Evolutionary conservation across 2,113 vertebrate species (phyloP), one percentile per base, ranked within the genome.

Genomic region (Callionymus lyra): DNA sequence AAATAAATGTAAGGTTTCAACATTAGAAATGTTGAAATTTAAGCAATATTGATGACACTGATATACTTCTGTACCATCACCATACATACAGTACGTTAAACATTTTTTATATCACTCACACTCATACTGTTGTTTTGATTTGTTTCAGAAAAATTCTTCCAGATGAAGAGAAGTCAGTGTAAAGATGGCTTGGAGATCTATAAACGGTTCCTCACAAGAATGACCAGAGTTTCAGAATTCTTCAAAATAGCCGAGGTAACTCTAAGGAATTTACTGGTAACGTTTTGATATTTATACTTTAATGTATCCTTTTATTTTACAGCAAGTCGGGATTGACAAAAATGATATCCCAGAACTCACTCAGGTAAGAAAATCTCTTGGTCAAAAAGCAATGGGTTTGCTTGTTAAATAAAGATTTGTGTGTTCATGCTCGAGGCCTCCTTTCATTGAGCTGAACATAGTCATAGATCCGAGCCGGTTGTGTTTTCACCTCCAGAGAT

Each of bases 301-400:
- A 27, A 27, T 27, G 21, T 52, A 80, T 61, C 51, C 54, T 82
- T 65, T 68, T 48, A 59, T 72, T 73, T 65, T 52, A 65, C 85
- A 99, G 95, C 92, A 97, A 93, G 88, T 99, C 71, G 95, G 95
- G 74, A 99, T 99, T 75, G 95, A 99, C 79, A 99, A 99, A 83
- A 95, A 93, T 2, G 95, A 99, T 72, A 99, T 99, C 57, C 95
- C 95, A 21, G 95, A 99, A 74, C 93, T 97, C 44, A 96, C 95
- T 13, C 92, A 97, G 87, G 95, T 99, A 88, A 82, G 83, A n/a
- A n/a, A n/a, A n/a, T n/a, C n/a, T n/a, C n/a, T n/a, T n/a, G n/a
- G n/a, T n/a, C n/a, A n/a, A n/a, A n/a, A n/a, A n/a, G n/a, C n/a
- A n/a, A n/a, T n/a, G n/a, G n/a, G n/a, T n/a, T n/a, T n/a, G n/a